Percentiles rank a stretch among this genome's conserved stretches.
phyloP scores from a whole-genome alignment of 2,888 invertebrate species.

The Eustalomyia histrio region DNA sequence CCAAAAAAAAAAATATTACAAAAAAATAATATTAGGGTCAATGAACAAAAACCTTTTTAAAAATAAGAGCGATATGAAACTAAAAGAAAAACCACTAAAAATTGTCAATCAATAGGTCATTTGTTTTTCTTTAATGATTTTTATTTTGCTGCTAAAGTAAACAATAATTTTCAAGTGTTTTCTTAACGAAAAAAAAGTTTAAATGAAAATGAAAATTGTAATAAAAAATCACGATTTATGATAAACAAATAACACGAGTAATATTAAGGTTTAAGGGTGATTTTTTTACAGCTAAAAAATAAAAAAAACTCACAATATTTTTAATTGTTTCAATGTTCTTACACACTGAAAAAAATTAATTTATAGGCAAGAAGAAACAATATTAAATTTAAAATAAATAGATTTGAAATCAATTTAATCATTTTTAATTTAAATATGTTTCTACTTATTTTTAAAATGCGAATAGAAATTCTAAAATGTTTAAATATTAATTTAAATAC shows the following conservation, averaged over 20 bases:
- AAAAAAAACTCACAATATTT: slow-evolving; percentile 29
- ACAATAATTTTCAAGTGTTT: slow-evolving; percentile 61
- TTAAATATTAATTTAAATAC: no score
- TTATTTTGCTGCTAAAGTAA: slow-evolving; percentile 36
- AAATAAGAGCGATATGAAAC: neutral
- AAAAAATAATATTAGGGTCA: slow-evolving; percentile 23
- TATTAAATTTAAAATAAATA: no score
- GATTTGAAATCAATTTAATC: no score
- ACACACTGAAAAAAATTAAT: no score
- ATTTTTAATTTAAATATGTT: no score
- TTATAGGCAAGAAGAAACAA: no score
- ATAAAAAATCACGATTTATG: slow-evolving; percentile 52
- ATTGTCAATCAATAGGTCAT: slow-evolving; percentile 64
- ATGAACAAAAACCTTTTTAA: slow-evolving; percentile 43
- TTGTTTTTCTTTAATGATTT: slow-evolving; percentile 38
- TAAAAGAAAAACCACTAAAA: slow-evolving; percentile 30
- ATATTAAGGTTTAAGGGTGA: slow-evolving; percentile 36
- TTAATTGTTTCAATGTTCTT: slow-evolving; percentile 54
- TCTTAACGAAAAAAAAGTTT: neutral
- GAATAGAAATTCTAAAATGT: no score
- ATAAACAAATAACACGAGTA: slow-evolving; percentile 48
- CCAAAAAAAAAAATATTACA: neutral
- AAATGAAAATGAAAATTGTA: slow-evolving; percentile 19
- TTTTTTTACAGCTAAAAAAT: slow-evolving; percentile 18
- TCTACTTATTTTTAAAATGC: no score